Percentiles rank a stretch among this genome's conserved stretches.
Conservation (phyloP, 2,113 vertebrate genomes). For the Pardalotus punctatus region DNA sequence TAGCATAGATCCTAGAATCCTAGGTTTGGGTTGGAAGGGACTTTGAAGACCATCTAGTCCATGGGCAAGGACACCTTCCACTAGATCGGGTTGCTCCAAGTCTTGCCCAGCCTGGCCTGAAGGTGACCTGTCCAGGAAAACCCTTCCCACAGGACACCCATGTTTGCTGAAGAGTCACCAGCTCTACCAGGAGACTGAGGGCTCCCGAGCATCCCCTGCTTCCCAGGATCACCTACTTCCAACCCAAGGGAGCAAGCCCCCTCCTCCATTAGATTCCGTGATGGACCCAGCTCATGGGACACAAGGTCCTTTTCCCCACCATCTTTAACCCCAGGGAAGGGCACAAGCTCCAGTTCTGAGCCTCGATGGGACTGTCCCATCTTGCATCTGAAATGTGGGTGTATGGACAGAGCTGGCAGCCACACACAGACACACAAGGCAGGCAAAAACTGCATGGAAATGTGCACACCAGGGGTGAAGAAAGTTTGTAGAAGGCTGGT, state of each 20-base stretch:
- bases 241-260: not conserved
- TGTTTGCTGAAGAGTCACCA: not conserved
- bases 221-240: not conserved
- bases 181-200: not conserved
- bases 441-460: not conserved
- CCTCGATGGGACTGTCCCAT: rapidly evolving
- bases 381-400: not conserved
- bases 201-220: not conserved
- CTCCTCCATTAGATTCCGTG: rapidly evolving
- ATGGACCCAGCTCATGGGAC: rapidly evolving
- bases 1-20: not conserved
- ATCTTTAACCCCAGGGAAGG: not conserved
- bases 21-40: not conserved
- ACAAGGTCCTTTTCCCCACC: not conserved
- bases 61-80: not conserved
- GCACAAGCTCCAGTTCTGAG: not conserved
- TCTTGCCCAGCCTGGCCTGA: not conserved
- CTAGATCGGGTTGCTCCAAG: not conserved
- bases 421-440: rapidly evolving
- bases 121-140: not conserved
- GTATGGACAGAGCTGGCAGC: not conserved
- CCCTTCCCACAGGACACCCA: not conserved
- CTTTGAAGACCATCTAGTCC: not conserved
- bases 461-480: rapidly evolving
- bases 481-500: not conserved